Percentiles rank a stretch among this genome's conserved stretches.
These are phyloP conservation scores for Ephestia elutella DNA, from an alignment of 1,140 invertebrate genomes.

Conservation along the genomic window DNA sequence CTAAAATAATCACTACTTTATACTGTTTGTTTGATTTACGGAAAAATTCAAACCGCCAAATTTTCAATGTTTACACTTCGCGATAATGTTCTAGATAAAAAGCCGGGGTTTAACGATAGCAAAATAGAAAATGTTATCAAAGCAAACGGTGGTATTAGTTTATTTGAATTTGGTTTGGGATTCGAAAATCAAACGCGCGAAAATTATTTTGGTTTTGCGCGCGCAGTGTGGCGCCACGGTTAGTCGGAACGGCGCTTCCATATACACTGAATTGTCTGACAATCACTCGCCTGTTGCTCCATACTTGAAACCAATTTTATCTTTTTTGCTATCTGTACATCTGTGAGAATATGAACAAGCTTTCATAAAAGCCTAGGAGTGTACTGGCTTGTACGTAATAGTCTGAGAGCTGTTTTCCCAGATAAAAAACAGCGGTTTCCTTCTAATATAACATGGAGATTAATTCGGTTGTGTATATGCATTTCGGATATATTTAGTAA, in stretches of 20 bases:
- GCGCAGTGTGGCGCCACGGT: slow-evolving; percentile 1
- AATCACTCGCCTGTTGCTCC: slow-evolving; percentile 3
- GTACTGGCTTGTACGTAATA: no score
- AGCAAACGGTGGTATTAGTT: slow-evolving; percentile 5
- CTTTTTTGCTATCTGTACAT: not conserved
- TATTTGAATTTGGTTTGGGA: slow-evolving; percentile 2
- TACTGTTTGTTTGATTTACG: slow-evolving; percentile 11
- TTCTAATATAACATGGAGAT: no score
- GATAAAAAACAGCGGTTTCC: no score
- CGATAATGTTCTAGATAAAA: slow-evolving; percentile 10
- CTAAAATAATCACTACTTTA: slow-evolving; percentile 5
- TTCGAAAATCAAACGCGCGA: slow-evolving; percentile 1
- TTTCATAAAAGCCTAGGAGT: not conserved
- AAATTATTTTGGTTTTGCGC: slow-evolving; percentile 7
- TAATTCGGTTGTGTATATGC: no score
- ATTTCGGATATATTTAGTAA: no score
- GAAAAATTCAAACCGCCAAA: slow-evolving; percentile 9
- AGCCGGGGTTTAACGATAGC: slow-evolving; percentile 3
- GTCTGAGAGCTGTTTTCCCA: no score
- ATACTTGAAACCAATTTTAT: not conserved
- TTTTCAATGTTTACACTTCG: slow-evolving; percentile 8
- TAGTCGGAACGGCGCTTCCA: not conserved
- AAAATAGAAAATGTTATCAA: slow-evolving; percentile 9
- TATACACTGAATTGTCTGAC: not conserved
- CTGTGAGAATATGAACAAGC: not conserved